Conservation (phyloP, 2,797 vertebrate species). For the Anguilla marmorata region DNA sequence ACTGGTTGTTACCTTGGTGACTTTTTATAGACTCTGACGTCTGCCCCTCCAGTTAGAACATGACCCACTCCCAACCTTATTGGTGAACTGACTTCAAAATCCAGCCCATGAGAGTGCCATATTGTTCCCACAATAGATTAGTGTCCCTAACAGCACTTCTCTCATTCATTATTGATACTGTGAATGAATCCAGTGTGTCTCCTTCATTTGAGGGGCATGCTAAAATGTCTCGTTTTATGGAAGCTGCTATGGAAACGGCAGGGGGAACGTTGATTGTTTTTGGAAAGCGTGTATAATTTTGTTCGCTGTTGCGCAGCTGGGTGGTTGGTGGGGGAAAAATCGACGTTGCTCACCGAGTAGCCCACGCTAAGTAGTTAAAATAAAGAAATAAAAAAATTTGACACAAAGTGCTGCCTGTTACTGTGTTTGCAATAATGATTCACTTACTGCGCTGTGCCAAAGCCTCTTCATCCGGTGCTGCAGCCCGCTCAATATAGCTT, state of each 20-base stretch:
- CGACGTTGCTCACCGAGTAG: background rate
- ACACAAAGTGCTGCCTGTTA: constrained; percentile 19
- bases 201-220: background rate
- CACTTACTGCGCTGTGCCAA: background rate
- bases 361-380: background rate
- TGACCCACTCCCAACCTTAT: background rate
- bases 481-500: background rate
- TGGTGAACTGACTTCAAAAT: background rate
- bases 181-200: background rate
- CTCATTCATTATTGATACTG: constrained; percentile 5
- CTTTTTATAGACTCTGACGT: background rate
- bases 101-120: background rate
- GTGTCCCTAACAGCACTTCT: background rate
- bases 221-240: constrained; percentile 7
- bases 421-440: constrained; percentile 11
- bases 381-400: background rate
- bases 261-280: background rate
- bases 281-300: constrained; percentile 8
- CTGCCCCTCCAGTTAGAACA: background rate
- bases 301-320: background rate
- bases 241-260: constrained; percentile 12
- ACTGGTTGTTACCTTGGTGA: background rate
- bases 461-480: background rate
- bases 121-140: constrained; percentile 12
- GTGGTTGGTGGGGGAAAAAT: constrained; percentile 5